phyloP scores from a whole-genome alignment of 2,113 vertebrate genomes.

The Mesembrinibis cayennensis region DNA sequence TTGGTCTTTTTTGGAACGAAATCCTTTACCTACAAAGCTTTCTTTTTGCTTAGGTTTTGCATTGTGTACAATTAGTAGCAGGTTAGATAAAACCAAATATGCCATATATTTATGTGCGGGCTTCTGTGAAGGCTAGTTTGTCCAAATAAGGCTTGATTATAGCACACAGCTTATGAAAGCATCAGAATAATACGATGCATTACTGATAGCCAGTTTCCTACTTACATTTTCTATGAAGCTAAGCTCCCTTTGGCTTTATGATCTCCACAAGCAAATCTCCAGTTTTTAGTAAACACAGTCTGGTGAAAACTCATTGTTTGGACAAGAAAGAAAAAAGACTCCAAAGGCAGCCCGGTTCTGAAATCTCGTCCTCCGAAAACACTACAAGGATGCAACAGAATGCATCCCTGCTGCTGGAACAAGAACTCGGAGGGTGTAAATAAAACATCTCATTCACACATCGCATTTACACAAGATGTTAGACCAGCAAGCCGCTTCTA shows the following conservation, averaged over 20 bases:
- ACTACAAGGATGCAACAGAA: not conserved
- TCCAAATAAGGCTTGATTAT: slow-evolving; percentile 19
- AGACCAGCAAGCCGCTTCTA: slow-evolving; percentile 46
- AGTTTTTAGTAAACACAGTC: not conserved
- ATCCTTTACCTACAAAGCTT: not conserved
- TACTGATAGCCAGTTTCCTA: slow-evolving; percentile 24
- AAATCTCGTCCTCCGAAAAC: not conserved
- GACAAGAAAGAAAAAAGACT: not conserved
- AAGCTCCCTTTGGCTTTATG: not conserved
- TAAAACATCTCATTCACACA: slow-evolving; percentile 24
- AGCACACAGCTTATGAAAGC: slow-evolving; percentile 23
- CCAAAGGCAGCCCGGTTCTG: not conserved
- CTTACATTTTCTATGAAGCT: not conserved
- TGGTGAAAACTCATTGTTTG: not conserved
- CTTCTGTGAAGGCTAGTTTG: slow-evolving; percentile 14
- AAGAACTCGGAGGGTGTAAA: not conserved
- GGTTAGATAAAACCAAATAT: slow-evolving; percentile 22
- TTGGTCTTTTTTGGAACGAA: not conserved
- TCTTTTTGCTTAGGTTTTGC: slow-evolving; percentile 16
- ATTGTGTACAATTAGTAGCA: not conserved
- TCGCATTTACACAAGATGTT: not conserved
- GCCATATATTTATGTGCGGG: not conserved
- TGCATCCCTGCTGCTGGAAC: not conserved
- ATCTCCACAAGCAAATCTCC: not conserved
- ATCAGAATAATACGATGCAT: not conserved